These are phyloP conservation scores for Distichodus sexfasciatus DNA, from an alignment of 2,797 vertebrate species.

Conservation along the genomic window DNA sequence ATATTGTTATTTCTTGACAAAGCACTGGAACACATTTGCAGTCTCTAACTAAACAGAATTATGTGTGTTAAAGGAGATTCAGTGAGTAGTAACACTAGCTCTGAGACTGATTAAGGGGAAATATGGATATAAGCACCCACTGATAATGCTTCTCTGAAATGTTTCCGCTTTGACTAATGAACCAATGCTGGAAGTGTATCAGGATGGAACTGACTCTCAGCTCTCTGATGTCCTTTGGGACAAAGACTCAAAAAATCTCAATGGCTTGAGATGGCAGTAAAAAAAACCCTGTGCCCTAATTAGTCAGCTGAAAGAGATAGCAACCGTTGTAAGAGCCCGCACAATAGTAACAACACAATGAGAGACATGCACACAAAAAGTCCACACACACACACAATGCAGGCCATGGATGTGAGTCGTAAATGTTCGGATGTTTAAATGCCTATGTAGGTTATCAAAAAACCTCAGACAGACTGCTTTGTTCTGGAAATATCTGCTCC, in stretches of 20 bases:
- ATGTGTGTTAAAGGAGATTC: not conserved
- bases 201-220: not conserved
- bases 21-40: too few species aligned
- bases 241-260: not conserved
- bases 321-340: conserved; percentile 20
- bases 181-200: not conserved
- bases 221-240: not conserved
- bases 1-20: too few species aligned
- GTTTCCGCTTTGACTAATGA: conserved; percentile 14
- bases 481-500: conserved; percentile 23
- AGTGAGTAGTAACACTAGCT: not conserved
- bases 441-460: conserved; percentile 35
- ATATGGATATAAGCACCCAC: not conserved
- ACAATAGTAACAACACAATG: conserved; percentile 6
- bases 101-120: not conserved
- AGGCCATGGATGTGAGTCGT: not conserved
- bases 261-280: not conserved
- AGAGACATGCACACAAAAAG: not conserved
- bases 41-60: not conserved
- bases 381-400: conserved; percentile 13
- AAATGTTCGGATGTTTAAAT: conserved; percentile 10
- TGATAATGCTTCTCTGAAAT: not conserved
- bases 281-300: conserved; percentile 14
- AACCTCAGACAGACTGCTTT: conserved; percentile 22
- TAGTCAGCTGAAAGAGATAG: conserved; percentile 23